Evolutionary conservation across 2,113 vertebrate genomes (phyloP).

Genomic region (Datnioides undecimradiatus): DNA sequence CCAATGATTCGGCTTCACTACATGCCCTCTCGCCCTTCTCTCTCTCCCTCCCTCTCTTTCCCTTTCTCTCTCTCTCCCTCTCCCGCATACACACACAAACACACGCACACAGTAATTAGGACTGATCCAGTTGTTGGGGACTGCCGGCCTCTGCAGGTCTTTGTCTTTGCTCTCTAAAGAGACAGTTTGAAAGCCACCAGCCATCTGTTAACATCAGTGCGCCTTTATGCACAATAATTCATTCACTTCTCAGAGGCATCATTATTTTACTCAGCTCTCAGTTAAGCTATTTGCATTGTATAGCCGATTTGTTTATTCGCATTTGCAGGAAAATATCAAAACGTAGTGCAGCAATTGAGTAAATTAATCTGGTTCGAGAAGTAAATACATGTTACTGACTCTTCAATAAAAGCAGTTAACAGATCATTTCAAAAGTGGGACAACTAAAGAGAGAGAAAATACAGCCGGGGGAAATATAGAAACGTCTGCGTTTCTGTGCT

Average conservation of each 20-base stretch:
- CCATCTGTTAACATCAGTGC: conserved; percentile 62
- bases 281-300: background rate
- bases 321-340: background rate
- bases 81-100: conserved; percentile 4
- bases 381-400: too few relatives aligned
- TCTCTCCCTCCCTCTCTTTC: conserved; percentile 35
- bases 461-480: too few relatives aligned
- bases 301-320: background rate
- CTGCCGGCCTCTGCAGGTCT: conserved; percentile 30
- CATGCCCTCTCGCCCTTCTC: conserved; percentile 4
- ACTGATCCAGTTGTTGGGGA: conserved; percentile 51
- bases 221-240: conserved; percentile 25
- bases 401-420: background rate
- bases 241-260: background rate
- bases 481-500: conserved; percentile 11
- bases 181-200: conserved; percentile 23
- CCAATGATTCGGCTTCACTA: background rate
- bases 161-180: conserved; percentile 48
- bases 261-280: background rate
- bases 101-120: conserved; percentile 30
- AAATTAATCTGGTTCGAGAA: background rate
- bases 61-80: conserved; percentile 19
- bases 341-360: background rate
- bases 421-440: background rate
- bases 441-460: background rate